These are phyloP conservation scores for Columba livia DNA, from an alignment of 2,113 vertebrate species.

Conservation along the genomic window DNA sequence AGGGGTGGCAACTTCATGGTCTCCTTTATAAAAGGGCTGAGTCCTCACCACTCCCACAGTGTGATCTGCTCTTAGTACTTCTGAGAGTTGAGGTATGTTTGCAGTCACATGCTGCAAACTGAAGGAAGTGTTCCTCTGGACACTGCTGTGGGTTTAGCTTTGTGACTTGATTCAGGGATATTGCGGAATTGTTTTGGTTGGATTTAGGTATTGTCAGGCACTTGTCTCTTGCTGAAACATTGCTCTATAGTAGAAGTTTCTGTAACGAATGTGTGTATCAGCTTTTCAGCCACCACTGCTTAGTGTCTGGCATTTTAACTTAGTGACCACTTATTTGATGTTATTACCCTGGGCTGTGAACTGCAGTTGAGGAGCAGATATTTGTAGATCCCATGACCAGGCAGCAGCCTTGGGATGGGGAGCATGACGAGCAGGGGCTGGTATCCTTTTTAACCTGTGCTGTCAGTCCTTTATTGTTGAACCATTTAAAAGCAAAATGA, in stretches of 20 bases:
- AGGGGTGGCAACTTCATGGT: background rate
- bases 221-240: background rate
- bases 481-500: background rate
- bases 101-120: background rate
- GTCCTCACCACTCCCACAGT: background rate
- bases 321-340: background rate
- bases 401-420: background rate
- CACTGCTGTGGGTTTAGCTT: background rate
- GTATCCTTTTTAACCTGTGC: background rate
- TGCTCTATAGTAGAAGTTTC: background rate
- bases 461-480: background rate
- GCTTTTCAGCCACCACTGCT: background rate
- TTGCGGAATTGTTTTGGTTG: rapidly evolving
- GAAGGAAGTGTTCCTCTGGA: background rate
- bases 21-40: background rate
- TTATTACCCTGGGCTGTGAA: background rate
- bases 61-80: background rate
- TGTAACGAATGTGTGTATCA: background rate
- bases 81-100: background rate
- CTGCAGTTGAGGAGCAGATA: background rate
- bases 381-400: too few relatives aligned
- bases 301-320: background rate
- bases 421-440: background rate
- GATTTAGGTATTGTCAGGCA: background rate
- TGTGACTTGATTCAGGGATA: background rate